phyloP scores from a whole-genome alignment of 1,140 invertebrate genomes.

The Bombus picipes region DNA sequence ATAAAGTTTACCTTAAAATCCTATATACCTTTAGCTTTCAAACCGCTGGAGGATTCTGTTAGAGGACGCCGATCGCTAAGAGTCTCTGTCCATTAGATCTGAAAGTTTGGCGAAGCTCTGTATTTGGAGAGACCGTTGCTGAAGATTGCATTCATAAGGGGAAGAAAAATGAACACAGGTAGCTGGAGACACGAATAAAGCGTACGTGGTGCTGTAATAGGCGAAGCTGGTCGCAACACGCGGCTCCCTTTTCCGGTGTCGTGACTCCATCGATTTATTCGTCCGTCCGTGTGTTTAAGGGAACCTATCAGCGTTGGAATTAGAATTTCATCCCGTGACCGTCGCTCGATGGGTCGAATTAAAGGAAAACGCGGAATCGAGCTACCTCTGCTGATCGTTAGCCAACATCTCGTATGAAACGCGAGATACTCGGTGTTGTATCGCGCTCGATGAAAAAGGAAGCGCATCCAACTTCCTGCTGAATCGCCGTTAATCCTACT shows the following conservation, averaged over 20 bases:
- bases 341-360: not conserved
- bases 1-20: too few species aligned
- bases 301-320: not conserved
- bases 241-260: slow-evolving; percentile 14
- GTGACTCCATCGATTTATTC: not conserved
- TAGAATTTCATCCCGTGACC: not conserved
- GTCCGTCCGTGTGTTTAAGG: too few species aligned
- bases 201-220: not conserved
- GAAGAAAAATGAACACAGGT: not conserved
- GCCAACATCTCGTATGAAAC: not conserved
- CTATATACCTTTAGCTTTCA: not conserved
- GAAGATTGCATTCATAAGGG: slow-evolving; percentile 2
- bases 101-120: not conserved
- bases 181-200: not conserved
- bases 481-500: slow-evolving; percentile 18
- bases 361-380: not conserved
- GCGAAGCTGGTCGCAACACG: not conserved
- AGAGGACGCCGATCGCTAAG: not conserved
- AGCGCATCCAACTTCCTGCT: slow-evolving; percentile 4
- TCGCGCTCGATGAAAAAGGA: not conserved
- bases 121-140: not conserved
- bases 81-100: not conserved
- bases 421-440: slow-evolving; percentile 10
- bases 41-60: not conserved
- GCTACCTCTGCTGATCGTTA: not conserved